A percentile compares a stretch with the other conserved stretches of the same genome.
phyloP scores from a whole-genome alignment of 2,888 invertebrate species.

The Petrophora chlorosata region DNA sequence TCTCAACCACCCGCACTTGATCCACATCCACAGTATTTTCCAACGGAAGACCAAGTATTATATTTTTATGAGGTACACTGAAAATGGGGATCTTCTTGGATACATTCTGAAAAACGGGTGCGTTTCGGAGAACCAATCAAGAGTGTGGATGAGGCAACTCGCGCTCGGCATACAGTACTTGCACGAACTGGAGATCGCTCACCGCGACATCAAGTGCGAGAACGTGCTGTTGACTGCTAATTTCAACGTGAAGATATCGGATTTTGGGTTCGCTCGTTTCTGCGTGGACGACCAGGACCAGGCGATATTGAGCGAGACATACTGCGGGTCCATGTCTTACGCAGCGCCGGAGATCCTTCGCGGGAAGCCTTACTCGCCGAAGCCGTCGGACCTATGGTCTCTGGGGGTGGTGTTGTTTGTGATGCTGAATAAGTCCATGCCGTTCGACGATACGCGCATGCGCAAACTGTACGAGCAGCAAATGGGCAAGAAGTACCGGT shows the following conservation, averaged over 20 bases:
- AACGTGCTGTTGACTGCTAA: constrained; percentile 89
- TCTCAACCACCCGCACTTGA: constrained; percentile 90
- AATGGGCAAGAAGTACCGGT: constrained; percentile 85
- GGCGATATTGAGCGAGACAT: constrained; percentile 88
- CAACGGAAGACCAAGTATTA: constrained; percentile 88
- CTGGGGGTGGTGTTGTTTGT: constrained; percentile 91
- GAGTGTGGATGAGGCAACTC: constrained; percentile 89
- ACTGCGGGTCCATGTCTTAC: constrained; percentile 94
- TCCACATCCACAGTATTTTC: constrained; percentile 91
- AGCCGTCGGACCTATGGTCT: constrained; percentile 91
- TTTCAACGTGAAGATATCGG: constrained; percentile 90
- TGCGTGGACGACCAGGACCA: constrained; percentile 65
- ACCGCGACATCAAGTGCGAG: constrained; percentile 93
- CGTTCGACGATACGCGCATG: constrained; percentile 91
- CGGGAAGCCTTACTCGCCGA: constrained; percentile 88
- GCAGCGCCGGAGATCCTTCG: constrained; percentile 93
- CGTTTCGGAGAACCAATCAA: constrained; percentile 86
- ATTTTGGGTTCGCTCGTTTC: constrained; percentile 90
- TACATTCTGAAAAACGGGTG: constrained; percentile 87
- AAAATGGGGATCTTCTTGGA: constrained; percentile 91
- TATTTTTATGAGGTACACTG: constrained; percentile 90
- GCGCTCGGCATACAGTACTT: constrained; percentile 88
- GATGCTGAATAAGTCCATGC: constrained; percentile 92
- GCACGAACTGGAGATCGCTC: constrained; percentile 89
- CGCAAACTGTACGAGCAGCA: constrained; percentile 87